Evolutionary conservation across 2,113 vertebrate genomes (phyloP).

Genomic region (Rhadina sibilatrix): DNA sequence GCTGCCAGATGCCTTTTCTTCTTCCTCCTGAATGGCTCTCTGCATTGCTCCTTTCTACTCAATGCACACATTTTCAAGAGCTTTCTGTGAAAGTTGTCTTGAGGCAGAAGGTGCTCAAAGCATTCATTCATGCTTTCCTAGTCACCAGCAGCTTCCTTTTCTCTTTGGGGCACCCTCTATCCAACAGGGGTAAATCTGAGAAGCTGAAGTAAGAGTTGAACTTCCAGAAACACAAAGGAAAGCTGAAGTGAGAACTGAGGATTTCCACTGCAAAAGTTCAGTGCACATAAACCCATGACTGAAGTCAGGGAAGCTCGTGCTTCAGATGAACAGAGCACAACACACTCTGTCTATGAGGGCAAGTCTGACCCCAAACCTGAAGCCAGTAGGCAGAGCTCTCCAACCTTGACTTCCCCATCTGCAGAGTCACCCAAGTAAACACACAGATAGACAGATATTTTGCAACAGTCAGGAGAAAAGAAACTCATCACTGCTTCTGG

Average conservation of each 20-base stretch:
- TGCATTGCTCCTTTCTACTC: not conserved
- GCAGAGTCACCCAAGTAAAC: not conserved
- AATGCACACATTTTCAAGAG: not conserved
- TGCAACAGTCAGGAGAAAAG: not conserved
- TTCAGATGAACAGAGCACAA: not conserved
- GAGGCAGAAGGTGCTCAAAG: not conserved
- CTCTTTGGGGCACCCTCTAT: not conserved
- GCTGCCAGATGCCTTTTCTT: not conserved
- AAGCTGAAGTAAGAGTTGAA: not conserved
- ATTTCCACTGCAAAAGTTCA: not conserved
- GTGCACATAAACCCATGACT: not conserved
- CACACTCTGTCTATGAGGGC: rapidly evolving
- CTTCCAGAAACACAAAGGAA: not conserved
- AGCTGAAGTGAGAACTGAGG: not conserved
- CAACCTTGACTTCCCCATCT: not conserved
- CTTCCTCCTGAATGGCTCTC: not conserved
- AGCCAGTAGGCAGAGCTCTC: not conserved
- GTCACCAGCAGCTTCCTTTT: not conserved
- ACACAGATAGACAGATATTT: not conserved
- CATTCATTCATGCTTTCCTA: not conserved
- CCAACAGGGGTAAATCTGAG: not conserved
- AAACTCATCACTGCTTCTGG: not conserved
- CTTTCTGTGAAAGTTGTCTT: not conserved
- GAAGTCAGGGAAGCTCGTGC: not conserved
- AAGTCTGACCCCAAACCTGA: not conserved